These are phyloP conservation scores for Mythimna lalbum DNA, from an alignment of 2,888 invertebrate species.

Conservation along the genomic window DNA sequence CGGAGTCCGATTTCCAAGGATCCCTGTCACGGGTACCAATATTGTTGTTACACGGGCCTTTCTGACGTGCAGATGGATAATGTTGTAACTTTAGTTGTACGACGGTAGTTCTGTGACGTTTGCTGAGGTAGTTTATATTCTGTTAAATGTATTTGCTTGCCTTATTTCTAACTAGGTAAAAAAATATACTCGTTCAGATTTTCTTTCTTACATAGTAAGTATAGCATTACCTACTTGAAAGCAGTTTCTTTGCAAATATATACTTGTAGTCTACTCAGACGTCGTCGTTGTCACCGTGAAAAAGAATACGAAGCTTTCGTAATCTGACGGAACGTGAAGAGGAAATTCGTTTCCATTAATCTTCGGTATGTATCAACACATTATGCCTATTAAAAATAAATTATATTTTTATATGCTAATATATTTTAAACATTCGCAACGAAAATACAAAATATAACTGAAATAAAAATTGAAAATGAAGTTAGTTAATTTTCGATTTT, in stretches of 20 bases:
- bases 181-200: conserved; percentile 21
- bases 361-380: conserved; percentile 30
- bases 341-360: conserved; percentile 45
- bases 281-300: conserved; percentile 21
- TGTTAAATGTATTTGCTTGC: conserved; percentile 11
- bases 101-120: background rate
- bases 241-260: conserved; percentile 12
- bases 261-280: conserved; percentile 15
- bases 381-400: conserved; percentile 35
- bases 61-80: conserved; percentile 69
- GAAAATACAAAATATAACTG: too few species aligned
- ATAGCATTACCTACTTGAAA: background rate
- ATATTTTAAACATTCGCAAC: too few species aligned
- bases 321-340: conserved; percentile 36
- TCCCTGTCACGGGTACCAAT: conserved; percentile 77
- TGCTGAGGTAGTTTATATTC: conserved; percentile 20
- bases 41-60: conserved; percentile 75
- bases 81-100: conserved; percentile 47
- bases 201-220: conserved; percentile 17
- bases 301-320: conserved; percentile 41
- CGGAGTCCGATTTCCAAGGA: conserved; percentile 81
- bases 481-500: too few species aligned
- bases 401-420: conserved; percentile 52
- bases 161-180: background rate
- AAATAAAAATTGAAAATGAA: too few species aligned